Base-by-base conservation (phyloP, 2,888 invertebrate genomes). In the Shargacucullia verbasci region DNA sequence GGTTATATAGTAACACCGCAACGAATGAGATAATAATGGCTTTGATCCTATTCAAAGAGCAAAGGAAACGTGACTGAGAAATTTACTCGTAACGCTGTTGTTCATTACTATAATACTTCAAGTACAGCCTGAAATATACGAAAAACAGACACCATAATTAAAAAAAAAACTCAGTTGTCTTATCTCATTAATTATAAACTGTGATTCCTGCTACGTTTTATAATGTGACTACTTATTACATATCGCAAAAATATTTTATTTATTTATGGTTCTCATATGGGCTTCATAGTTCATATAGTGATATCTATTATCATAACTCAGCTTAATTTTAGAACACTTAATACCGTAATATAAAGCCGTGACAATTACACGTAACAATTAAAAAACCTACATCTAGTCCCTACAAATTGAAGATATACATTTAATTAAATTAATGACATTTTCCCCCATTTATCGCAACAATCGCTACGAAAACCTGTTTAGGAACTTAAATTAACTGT, bases 51-150 rank as follows among this genome's bases (percentile, higher is more conserved):
- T 83, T 80, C 78, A 81, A 70, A 78, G 69, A 73, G 71, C n/a
- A 33, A 68, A 74, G 50, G 52, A 76, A 81, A 82, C 82, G 81
- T 85, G 84, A 84, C 76, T 60, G 64, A 71, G 65, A 68, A 64
- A 80, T 80, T 64, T 70, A 59, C 59, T 53, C 66, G 57, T 58
- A 63, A 74, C 50, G 62, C 59, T 52, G 62, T 70, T 63, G 66
- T 50, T 70, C 59, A 66, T 59, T 58, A 61, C 31, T 55, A 25
- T 39, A 45, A 29, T n/a, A n/a, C n/a, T n/a, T n/a, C n/a, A n/a
- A n/a, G n/a, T n/a, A n/a, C n/a, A 56, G 34, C 50, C 39, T 47
- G 14, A 10, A 15, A 56, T 59, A 58, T 27, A 43, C 6, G 27
- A 20, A 40, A 44, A 57, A 65, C 35, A 31, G 14, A 46, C 20